Percentiles rank a stretch among this genome's conserved stretches.
These are phyloP conservation scores for Urosaurus nigricauda DNA, from an alignment of 2,797 vertebrate species.

Conservation along the genomic window DNA sequence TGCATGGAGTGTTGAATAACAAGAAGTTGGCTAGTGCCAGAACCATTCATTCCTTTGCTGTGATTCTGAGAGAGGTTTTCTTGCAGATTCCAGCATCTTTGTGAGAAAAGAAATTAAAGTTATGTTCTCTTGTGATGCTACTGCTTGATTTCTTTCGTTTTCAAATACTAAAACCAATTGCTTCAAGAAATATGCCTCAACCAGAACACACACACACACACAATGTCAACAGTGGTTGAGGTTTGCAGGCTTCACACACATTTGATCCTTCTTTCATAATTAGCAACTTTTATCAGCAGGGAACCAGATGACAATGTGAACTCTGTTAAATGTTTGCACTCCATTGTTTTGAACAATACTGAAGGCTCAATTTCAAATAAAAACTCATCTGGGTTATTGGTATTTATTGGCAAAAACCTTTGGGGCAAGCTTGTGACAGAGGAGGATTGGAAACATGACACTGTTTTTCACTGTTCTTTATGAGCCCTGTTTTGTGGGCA, in stretches of 20 bases:
- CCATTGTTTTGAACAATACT: background rate
- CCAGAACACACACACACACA: background rate
- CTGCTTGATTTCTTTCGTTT: background rate
- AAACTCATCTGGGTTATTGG: background rate
- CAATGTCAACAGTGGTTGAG: background rate
- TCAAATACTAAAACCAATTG: conserved; percentile 1
- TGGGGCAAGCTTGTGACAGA: background rate
- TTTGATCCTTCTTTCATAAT: background rate
- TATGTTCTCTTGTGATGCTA: background rate
- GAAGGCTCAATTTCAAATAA: background rate
- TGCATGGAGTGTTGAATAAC: background rate
- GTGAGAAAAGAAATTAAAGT: background rate
- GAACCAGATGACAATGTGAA: background rate
- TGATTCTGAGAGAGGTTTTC: background rate
- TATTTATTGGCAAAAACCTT: background rate
- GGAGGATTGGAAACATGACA: background rate
- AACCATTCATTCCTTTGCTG: background rate
- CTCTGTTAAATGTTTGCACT: background rate
- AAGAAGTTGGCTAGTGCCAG: background rate
- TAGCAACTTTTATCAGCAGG: background rate
- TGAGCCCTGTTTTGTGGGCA: background rate
- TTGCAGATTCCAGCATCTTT: background rate
- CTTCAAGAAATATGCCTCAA: conserved; percentile 5
- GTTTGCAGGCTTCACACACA: background rate
- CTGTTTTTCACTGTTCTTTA: background rate